phyloP scores from a whole-genome alignment of 1,140 invertebrate genomes.

The Eulimnadia texana region DNA sequence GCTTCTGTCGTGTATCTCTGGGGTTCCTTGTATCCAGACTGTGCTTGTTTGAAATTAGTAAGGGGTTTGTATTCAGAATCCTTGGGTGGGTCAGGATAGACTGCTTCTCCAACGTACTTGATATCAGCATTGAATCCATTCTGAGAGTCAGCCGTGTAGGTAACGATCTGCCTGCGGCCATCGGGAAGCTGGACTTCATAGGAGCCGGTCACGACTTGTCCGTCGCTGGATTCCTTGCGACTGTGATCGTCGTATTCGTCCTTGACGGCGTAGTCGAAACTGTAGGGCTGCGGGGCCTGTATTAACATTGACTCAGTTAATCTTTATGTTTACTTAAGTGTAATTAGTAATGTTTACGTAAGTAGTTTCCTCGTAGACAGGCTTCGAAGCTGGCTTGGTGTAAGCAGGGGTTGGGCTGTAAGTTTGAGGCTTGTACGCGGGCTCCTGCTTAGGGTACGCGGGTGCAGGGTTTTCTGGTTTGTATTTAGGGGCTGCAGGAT shows the following conservation, averaged over 20 bases:
- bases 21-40: too few species aligned
- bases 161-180: slow-evolving; percentile 53
- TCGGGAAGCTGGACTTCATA: slow-evolving; percentile 58
- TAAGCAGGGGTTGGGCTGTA: neutral
- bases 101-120: slow-evolving; percentile 45
- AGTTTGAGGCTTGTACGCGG: neutral
- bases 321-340: neutral
- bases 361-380: slow-evolving; percentile 5
- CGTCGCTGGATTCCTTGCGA: slow-evolving; percentile 62
- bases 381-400: neutral
- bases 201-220: slow-evolving; percentile 55
- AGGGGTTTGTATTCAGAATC: too few species aligned
- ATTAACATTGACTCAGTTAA: slow-evolving; percentile 35
- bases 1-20: too few species aligned
- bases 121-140: slow-evolving; percentile 61
- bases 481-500: neutral
- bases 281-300: slow-evolving; percentile 69
- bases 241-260: slow-evolving; percentile 64
- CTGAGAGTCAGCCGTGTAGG: slow-evolving; percentile 62
- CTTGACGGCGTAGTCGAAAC: slow-evolving; percentile 70
- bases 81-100: slow-evolving; percentile 23
- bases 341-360: slow-evolving; percentile 1
- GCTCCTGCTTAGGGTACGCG: neutral
- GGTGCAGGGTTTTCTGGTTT: too few species aligned
- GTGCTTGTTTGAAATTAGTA: too few species aligned